Evolutionary conservation across 1,140 invertebrate species (phyloP), one percentile per base, ranked within the genome.

Genomic region (Halesus radiatus): DNA sequence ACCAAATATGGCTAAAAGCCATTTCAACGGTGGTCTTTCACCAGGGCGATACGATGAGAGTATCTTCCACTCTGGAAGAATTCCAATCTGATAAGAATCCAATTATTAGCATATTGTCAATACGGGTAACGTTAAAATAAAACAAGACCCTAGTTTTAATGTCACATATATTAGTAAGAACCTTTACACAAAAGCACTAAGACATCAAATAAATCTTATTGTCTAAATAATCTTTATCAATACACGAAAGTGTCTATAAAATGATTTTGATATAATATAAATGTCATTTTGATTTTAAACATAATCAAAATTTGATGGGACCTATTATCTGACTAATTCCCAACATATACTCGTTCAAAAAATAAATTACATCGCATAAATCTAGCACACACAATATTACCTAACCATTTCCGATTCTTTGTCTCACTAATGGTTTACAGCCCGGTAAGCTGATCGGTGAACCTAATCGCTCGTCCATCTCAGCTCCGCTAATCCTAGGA

Each of bases 91-190:
- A 13, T 10, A 13, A 45, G 37, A 45, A 45, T 45, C 1, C 8
- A 45, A 13, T 45, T 45, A 45, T 45, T 45, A 13, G 37, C 37
- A 45, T 1, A 45, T 45, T 45, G 37, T 45, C 10, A 45, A 45
- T 45, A 13, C 1, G 37, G 32, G 37, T 45, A 13, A 45, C 8
- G 13, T 13, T 45, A 45, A 45, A 45, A 53, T 78, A 54, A 68
- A 78, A 79, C 54, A 58, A 37, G 18, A 26, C 10, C 37, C 8
- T 52, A 37, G 15, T 70, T 79, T 79, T 26, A 45, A 70, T 56
- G 88, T 85, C 88, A 89, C 88, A 89, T 89, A 89, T 89, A 89
- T 89, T 89, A 89, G 88, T 88, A 87, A 89, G 89, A 89, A 89
- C 88, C 88, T 88, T 88, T 89, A 89, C 88, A 89, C 86, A 88